Conservation (phyloP, 2,888 invertebrate species). For the Eubasilissa splendida region DNA sequence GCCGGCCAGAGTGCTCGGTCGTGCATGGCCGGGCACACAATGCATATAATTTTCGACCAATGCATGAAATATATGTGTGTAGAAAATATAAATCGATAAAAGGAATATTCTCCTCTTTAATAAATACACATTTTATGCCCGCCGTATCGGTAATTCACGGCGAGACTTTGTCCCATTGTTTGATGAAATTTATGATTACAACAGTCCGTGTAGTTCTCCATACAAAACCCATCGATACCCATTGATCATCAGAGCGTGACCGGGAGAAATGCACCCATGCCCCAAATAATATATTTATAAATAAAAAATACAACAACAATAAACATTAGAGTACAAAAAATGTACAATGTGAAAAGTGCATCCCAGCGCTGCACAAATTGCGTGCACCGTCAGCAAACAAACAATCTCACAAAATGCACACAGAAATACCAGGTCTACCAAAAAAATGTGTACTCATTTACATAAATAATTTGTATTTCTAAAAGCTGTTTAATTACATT, state of each 20-base stretch:
- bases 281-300: conserved; percentile 50
- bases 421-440: conserved; percentile 15
- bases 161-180: conserved; percentile 57
- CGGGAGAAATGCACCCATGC: conserved; percentile 49
- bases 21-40: conserved; percentile 31
- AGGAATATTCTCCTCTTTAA: conserved; percentile 54
- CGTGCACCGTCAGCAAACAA: conserved; percentile 53
- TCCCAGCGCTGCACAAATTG: conserved; percentile 47
- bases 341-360: conserved; percentile 55
- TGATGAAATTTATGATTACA: conserved; percentile 58
- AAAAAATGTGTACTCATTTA: neutral
- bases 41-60: conserved; percentile 42
- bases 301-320: conserved; percentile 50
- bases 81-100: conserved; percentile 43
- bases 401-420: conserved; percentile 40
- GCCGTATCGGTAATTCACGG: conserved; percentile 55
- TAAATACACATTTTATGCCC: conserved; percentile 54
- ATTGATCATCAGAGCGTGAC: conserved; percentile 59
- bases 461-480: no score
- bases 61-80: conserved; percentile 35
- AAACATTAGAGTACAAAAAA: conserved; percentile 46
- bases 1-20: neutral
- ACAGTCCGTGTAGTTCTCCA: conserved; percentile 49
- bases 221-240: conserved; percentile 56
- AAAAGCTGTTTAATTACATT: no score